These are phyloP conservation scores for Thera britannica DNA, from an alignment of 2,888 invertebrate genomes.

Conservation along the genomic window DNA sequence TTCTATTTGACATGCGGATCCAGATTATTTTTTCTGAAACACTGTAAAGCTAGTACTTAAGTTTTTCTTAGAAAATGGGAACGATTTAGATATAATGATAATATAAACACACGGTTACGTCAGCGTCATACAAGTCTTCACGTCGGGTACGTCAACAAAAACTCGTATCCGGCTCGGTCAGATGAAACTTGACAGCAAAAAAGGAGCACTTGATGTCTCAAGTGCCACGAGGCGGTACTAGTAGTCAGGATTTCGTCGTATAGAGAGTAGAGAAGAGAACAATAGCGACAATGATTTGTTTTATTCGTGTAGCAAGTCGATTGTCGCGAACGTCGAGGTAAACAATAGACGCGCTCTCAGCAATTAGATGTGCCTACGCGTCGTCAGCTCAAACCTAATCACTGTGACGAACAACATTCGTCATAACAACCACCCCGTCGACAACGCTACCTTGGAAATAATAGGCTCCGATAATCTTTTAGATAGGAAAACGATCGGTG, in stretches of 20 bases:
- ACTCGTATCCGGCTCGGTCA: slow-evolving; percentile 72
- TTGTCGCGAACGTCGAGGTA: slow-evolving; percentile 57
- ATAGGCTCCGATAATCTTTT: slow-evolving; percentile 58
- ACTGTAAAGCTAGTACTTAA: slow-evolving; percentile 7
- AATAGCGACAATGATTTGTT: slow-evolving; percentile 59
- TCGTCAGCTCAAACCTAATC: slow-evolving; percentile 54
- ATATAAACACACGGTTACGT: slow-evolving; percentile 69
- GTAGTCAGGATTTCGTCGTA: slow-evolving; percentile 35
- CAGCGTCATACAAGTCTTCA: slow-evolving; percentile 65
- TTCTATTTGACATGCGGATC: slow-evolving; percentile 35
- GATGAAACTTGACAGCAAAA: slow-evolving; percentile 59
- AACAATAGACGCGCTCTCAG: slow-evolving; percentile 69
- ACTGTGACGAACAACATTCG: slow-evolving; percentile 52
- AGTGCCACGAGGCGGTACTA: neutral
- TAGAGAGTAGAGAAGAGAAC: slow-evolving; percentile 65
- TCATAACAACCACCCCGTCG: slow-evolving; percentile 50
- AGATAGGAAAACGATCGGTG: slow-evolving; percentile 59
- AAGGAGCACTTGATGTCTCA: slow-evolving; percentile 47
- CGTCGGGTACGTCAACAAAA: slow-evolving; percentile 60
- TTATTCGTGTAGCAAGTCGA: slow-evolving; percentile 45
- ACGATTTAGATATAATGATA: slow-evolving; percentile 59
- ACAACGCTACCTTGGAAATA: slow-evolving; percentile 58
- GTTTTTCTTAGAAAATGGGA: slow-evolving; percentile 49
- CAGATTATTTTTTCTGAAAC: slow-evolving; percentile 15
- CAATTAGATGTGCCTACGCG: slow-evolving; percentile 59